phyloP scores from a whole-genome alignment of 2,113 vertebrate species.

The Alligator sinensis region DNA sequence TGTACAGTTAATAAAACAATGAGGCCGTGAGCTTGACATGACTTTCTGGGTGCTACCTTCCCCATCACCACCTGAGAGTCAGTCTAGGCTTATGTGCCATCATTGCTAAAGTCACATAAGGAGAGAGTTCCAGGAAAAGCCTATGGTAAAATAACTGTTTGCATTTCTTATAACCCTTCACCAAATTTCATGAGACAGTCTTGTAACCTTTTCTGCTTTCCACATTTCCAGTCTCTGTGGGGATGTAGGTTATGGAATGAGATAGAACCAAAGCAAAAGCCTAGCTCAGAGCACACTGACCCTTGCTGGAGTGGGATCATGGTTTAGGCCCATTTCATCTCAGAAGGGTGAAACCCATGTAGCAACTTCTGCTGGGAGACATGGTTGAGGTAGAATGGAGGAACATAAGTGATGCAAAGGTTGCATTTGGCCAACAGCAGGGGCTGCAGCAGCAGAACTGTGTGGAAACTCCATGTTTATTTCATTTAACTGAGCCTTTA shows the following conservation, averaged over 20 bases:
- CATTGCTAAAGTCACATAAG: fast-evolving
- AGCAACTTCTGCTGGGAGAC: neutral
- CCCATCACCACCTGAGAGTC: neutral
- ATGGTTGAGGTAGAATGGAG: neutral
- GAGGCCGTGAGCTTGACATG: neutral
- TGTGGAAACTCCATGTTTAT: neutral
- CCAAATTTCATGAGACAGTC: neutral
- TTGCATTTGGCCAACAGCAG: too few species aligned
- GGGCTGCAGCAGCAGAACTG: too few species aligned
- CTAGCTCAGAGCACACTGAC: neutral
- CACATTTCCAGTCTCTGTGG: neutral
- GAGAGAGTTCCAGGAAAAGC: neutral
- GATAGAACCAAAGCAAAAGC: neutral
- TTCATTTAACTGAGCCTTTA: conserved; percentile 46
- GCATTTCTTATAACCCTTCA: neutral
- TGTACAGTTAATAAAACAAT: neutral
- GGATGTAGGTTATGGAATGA: neutral
- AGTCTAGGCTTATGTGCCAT: neutral
- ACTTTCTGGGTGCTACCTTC: neutral
- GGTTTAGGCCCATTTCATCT: neutral
- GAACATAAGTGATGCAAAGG: neutral
- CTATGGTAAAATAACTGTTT: neutral
- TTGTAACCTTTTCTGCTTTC: neutral
- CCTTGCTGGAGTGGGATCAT: neutral
- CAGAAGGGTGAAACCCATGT: neutral